Evolutionary conservation across 1,140 invertebrate species (phyloP).

Genomic region (Apocrypta bakeri): DNA sequence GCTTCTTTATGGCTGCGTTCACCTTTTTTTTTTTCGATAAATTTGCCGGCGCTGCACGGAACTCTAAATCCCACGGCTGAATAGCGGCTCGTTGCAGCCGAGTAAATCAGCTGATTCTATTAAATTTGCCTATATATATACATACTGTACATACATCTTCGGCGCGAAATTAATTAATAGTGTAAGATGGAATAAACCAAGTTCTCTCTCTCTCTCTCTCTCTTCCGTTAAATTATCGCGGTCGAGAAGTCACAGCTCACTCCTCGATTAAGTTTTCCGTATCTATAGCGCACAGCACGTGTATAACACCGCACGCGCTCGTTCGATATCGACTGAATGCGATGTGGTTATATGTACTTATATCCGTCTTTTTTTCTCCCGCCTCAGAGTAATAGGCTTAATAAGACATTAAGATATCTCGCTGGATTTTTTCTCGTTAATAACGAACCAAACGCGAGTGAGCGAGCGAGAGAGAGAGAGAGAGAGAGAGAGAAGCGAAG

Average conservation of each 20-base stretch:
- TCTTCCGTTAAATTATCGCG: background rate
- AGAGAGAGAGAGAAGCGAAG: constrained; percentile 32
- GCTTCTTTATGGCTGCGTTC: background rate
- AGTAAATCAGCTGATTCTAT: background rate
- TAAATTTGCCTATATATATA: background rate
- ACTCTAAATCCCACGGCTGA: background rate
- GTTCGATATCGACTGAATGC: background rate
- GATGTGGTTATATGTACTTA: background rate
- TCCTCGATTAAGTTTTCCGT: constrained; percentile 43
- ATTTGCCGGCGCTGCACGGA: background rate
- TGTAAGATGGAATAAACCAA: background rate
- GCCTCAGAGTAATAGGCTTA: constrained; percentile 49
- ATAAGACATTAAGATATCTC: constrained; percentile 54
- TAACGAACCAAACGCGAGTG: constrained; percentile 18
- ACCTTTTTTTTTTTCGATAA: background rate
- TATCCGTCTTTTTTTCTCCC: constrained; percentile 21
- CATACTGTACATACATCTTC: background rate
- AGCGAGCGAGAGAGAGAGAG: constrained; percentile 43
- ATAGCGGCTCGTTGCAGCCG: background rate
- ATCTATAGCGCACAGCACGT: background rate
- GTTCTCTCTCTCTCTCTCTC: no score
- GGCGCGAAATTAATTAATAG: constrained; percentile 27
- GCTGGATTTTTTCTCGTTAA: constrained; percentile 49
- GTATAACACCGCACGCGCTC: background rate
- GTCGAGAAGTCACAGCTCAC: background rate